Evolutionary conservation across 2,797 vertebrate genomes (phyloP).

Genomic region (Odontamblyopus rebecca): DNA sequence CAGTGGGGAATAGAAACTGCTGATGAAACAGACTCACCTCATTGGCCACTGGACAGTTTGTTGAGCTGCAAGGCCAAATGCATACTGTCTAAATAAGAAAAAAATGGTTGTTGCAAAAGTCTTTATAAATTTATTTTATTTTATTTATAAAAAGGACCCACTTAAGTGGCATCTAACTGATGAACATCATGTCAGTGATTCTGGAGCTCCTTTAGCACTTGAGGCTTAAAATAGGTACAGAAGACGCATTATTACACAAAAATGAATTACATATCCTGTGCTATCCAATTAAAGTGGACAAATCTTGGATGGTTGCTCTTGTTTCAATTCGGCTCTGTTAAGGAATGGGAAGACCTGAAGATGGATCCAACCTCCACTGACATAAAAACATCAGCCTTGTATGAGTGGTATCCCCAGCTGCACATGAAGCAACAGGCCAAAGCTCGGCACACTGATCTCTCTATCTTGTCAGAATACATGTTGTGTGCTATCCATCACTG

Average conservation of each 20-base stretch:
- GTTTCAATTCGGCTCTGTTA: conserved; percentile 44
- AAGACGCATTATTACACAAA: conserved; percentile 42
- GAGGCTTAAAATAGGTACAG: conserved; percentile 59
- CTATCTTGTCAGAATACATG: conserved; percentile 65
- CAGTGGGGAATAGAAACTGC: conserved; percentile 60
- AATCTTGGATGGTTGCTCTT: conserved; percentile 24
- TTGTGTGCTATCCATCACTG: conserved; percentile 68
- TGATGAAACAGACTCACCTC: conserved; percentile 61
- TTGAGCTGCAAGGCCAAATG: conserved; percentile 54
- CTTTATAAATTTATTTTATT: conserved; percentile 48
- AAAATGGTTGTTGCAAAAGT: conserved; percentile 50
- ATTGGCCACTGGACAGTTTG: conserved; percentile 47
- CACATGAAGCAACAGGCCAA: conserved; percentile 43
- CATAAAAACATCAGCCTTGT: conserved; percentile 27
- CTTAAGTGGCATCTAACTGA: conserved; percentile 46
- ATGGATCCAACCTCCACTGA: conserved; percentile 31
- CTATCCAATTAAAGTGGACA: conserved; percentile 13
- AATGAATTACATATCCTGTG: conserved; percentile 31
- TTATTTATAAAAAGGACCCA: conserved; percentile 61
- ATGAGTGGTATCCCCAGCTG: conserved; percentile 53
- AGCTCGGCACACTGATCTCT: conserved; percentile 64
- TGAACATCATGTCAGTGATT: conserved; percentile 54
- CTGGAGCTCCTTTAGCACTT: conserved; percentile 59
- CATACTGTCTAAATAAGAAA: conserved; percentile 47
- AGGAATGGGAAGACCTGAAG: conserved; percentile 49